Percentiles rank a stretch among this genome's conserved stretches.
phyloP scores from a whole-genome alignment of 2,797 vertebrate species.

The Sparidentex hasta region DNA sequence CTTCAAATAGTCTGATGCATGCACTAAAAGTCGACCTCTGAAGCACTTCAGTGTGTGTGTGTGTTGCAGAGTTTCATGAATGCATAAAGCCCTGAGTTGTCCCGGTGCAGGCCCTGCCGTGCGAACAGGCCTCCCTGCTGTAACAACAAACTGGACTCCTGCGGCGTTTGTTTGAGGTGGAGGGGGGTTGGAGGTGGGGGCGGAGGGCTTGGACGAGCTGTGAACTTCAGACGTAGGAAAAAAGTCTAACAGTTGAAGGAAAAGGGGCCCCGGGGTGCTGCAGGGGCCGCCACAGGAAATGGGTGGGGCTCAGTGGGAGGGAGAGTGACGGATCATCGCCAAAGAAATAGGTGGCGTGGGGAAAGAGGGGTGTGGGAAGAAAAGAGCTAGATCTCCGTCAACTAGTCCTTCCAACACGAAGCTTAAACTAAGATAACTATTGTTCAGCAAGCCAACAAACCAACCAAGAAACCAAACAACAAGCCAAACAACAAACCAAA shows the following conservation, averaged over 20 bases:
- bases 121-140: constrained; percentile 56
- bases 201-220: background rate
- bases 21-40: constrained; percentile 2
- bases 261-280: constrained; percentile 62
- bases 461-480: no score
- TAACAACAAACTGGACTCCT: constrained; percentile 65
- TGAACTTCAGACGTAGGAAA: constrained; percentile 62
- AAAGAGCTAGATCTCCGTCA: background rate
- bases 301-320: constrained; percentile 44
- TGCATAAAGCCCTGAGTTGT: constrained; percentile 60
- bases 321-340: constrained; percentile 15
- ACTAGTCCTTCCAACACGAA: background rate
- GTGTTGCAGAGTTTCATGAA: constrained; percentile 49
- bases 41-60: constrained; percentile 16
- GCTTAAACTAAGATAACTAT: background rate
- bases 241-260: constrained; percentile 63
- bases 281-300: constrained; percentile 65
- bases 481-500: no score
- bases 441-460: no score
- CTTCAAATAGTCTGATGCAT: constrained; percentile 7
- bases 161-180: constrained; percentile 59
- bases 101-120: constrained; percentile 49
- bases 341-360: constrained; percentile 20
- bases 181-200: background rate
- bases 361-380: background rate